A percentile compares a stretch with the other conserved stretches of the same genome.
phyloP scores from a whole-genome alignment of 2,888 invertebrate species.

The Chrysomela aeneicollis region DNA sequence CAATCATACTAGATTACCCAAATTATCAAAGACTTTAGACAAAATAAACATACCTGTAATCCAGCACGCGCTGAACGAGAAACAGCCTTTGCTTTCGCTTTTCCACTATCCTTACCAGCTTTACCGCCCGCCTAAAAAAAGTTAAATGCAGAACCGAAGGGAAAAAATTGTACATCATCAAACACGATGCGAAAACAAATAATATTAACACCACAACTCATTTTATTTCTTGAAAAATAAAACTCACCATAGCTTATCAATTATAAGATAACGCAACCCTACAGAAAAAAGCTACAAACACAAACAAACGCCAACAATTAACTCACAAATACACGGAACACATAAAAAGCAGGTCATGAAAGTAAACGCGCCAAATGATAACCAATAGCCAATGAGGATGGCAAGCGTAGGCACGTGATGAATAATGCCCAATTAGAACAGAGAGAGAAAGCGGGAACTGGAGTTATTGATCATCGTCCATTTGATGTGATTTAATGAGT shows the following conservation, averaged over 20 bases:
- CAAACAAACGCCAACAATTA: slow-evolving; percentile 46
- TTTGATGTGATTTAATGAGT: not conserved
- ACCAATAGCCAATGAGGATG: slow-evolving; percentile 39
- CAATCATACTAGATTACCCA: too few species aligned
- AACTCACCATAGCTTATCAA: slow-evolving; percentile 60
- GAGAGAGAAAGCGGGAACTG: slow-evolving; percentile 34
- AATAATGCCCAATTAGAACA: slow-evolving; percentile 50
- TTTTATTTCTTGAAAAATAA: slow-evolving; percentile 28
- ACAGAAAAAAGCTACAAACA: too few species aligned
- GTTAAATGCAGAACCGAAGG: slow-evolving; percentile 45
- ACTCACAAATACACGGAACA: slow-evolving; percentile 42
- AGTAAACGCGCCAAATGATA: slow-evolving; percentile 54
- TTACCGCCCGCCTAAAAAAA: slow-evolving; percentile 96
- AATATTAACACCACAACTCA: slow-evolving; percentile 23
- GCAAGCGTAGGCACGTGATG: slow-evolving; percentile 57
- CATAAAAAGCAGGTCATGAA: slow-evolving; percentile 43
- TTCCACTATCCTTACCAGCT: slow-evolving; percentile 99
- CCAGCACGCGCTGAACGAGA: slow-evolving; percentile 99
- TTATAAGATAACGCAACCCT: slow-evolving; percentile 6
- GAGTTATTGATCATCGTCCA: slow-evolving; percentile 47
- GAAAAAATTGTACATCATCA: not conserved
- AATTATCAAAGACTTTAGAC: not conserved
- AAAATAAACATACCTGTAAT: slow-evolving; percentile 80
- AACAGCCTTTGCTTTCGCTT: slow-evolving; percentile 99
- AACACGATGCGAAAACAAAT: not conserved